Conservation (phyloP, 2,797 vertebrate genomes). For the Leptoclinus maculatus region DNA sequence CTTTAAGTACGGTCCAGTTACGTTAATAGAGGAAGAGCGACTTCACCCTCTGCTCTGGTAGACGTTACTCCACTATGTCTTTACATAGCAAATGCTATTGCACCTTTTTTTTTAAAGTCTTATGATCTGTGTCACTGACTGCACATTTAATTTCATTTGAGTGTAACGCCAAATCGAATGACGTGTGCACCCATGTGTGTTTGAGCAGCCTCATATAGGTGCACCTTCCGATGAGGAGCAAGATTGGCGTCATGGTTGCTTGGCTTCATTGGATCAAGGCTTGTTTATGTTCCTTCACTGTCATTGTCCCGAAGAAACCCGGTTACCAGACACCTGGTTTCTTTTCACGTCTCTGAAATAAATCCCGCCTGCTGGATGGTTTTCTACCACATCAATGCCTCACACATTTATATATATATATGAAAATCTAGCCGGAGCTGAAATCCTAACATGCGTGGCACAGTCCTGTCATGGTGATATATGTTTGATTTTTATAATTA, state of each 20-base stretch:
- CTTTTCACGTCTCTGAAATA: not conserved
- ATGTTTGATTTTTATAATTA: constrained; percentile 54
- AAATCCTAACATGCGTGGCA: constrained; percentile 11
- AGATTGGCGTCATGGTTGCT: constrained; percentile 55
- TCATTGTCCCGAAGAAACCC: constrained; percentile 44
- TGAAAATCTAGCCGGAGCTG: not conserved
- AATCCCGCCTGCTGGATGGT: constrained; percentile 13
- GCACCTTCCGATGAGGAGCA: constrained; percentile 18
- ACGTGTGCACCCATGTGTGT: constrained; percentile 1
- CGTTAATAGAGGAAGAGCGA: not conserved
- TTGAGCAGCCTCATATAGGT: constrained; percentile 24
- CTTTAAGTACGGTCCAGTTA: not conserved
- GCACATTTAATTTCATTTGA: constrained; percentile 11
- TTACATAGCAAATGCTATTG: not conserved
- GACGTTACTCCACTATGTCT: not conserved
- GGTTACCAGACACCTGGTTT: constrained; percentile 13
- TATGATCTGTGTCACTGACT: not conserved
- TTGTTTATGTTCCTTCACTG: constrained; percentile 47
- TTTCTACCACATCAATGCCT: not conserved
- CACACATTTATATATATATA: not conserved
- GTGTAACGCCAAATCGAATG: constrained; percentile 4
- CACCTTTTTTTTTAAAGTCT: not conserved
- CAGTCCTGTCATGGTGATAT: constrained; percentile 6
- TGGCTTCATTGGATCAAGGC: constrained; percentile 41
- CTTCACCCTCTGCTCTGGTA: not conserved